A percentile compares a stretch with the other conserved stretches of the same genome.
Conservation (phyloP, 2,113 vertebrate species). For the Scytalopus superciliaris region DNA sequence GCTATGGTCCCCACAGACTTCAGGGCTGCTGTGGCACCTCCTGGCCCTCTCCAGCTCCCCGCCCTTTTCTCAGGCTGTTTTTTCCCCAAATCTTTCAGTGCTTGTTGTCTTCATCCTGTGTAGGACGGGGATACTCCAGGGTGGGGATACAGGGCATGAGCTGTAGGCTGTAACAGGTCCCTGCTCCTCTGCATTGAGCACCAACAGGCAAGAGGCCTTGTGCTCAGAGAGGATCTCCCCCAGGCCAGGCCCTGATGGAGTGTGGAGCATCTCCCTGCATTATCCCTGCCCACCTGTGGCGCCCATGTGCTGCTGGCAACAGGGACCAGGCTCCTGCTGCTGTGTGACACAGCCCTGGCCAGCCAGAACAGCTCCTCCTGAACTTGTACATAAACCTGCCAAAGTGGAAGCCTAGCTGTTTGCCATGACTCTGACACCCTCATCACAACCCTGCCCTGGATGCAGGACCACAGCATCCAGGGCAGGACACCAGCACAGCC, state of each 20-base stretch:
- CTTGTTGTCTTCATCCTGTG: not conserved
- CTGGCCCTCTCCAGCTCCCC: not conserved
- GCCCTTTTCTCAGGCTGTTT: not conserved
- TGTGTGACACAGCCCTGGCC: not conserved
- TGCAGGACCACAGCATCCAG: not conserved
- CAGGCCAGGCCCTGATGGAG: not conserved
- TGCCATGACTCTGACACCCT: not conserved
- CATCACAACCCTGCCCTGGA: not conserved
- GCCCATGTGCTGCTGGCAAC: not conserved
- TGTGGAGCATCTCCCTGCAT: not conserved
- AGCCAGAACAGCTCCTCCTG: not conserved
- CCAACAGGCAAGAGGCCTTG: not conserved
- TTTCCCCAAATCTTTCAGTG: fast-evolving
- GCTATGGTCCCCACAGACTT: not conserved
- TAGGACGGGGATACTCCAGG: not conserved
- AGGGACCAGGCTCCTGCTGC: not conserved
- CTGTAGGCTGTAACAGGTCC: not conserved
- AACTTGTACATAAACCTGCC: not conserved
- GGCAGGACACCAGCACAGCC: not conserved
- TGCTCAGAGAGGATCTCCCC: not conserved
- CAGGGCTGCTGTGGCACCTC: not conserved
- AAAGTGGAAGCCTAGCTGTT: not conserved
- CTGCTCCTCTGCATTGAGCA: fast-evolving
- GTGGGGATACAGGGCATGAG: not conserved
- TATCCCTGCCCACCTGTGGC: not conserved